Evolutionary conservation across 2,797 vertebrate species (phyloP), one percentile per base, ranked within the genome.

Genomic region (Lutjanus campechanus): DNA sequence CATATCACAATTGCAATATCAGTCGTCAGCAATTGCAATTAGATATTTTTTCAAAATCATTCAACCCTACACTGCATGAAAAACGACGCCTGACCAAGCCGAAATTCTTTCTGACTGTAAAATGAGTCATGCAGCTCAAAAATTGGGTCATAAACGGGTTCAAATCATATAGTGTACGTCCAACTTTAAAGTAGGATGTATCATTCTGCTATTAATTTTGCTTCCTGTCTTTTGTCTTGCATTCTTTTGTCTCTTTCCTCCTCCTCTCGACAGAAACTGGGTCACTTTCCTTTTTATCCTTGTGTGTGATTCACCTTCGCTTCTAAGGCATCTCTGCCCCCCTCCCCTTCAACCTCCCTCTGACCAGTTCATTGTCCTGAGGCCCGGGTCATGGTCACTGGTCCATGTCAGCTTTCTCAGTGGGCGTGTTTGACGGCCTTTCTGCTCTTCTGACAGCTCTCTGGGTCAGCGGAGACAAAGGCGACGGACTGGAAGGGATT

Each of bases 371-470:
- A 90, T 93, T 89, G 89, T 93, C 79, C 79, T 89, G 92, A 93
- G 95, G 91, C 90, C 84, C 73, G 90, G 94, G 93, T 95, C 95
- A 93, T 84, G 96, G 96, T 95, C 93, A 94, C 93, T 95, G 92
- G 96, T 95, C 95, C 94, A 89, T 97, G 96, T 97, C 96, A 96
- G 94, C 92, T 90, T 89, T 93, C 95, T 89, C 81, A 86, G 81
- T 85, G 85, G 86, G 89, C 40, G 76, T 95, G 95, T 94, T 94
- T 97, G 97, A 98, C 86, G 93, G 93, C 95, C 96, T 97, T 98
- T 98, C 96, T 98, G 95, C 94, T 68, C 88, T 77, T 69, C 84
- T 97, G 97, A 97, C 97, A 98, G 96, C 95, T 96, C 95, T 80
- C 94, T 95, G 95, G 96, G 88, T 91, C 89, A 84, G 62, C 29